phyloP scores from a whole-genome alignment of 2,888 invertebrate species.

The Nemotelus nigrinus region DNA sequence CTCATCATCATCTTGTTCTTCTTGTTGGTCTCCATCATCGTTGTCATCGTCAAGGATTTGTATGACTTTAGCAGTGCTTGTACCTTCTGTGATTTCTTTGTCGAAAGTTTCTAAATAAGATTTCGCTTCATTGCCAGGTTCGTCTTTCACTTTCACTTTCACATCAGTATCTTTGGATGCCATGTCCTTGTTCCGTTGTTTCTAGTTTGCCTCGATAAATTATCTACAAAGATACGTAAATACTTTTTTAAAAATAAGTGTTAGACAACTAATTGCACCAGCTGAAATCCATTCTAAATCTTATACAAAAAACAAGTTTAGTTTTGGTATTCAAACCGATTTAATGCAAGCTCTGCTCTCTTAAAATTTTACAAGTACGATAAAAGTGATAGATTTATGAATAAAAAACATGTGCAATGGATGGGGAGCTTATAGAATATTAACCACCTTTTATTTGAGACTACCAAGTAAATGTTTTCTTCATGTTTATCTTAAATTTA shows the following conservation, averaged over 20 bases:
- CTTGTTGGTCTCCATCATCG: conserved; percentile 64
- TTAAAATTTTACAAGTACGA: too few relatives aligned
- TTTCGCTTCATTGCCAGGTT: conserved; percentile 70
- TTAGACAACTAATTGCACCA: neutral
- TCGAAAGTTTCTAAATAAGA: conserved; percentile 84
- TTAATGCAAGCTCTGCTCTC: too few relatives aligned
- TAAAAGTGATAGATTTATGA: too few relatives aligned
- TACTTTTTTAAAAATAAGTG: neutral
- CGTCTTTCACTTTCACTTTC: conserved; percentile 65
- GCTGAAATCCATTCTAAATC: too few relatives aligned
- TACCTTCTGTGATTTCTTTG: conserved; percentile 74
- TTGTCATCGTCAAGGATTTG: conserved; percentile 42
- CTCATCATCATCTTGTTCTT: conserved; percentile 63
- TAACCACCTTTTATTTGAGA: too few relatives aligned
- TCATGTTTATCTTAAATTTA: too few relatives aligned
- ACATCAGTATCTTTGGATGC: conserved; percentile 61
- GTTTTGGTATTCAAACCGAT: too few relatives aligned
- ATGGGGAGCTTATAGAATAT: too few relatives aligned
- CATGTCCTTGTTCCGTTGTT: conserved; percentile 55
- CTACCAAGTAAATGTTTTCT: too few relatives aligned
- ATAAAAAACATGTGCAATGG: too few relatives aligned
- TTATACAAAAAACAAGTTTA: too few relatives aligned
- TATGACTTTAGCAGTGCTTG: conserved; percentile 62
- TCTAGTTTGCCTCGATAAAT: conserved; percentile 32
- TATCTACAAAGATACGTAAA: neutral